phyloP scores from a whole-genome alignment of 2,888 invertebrate genomes.

The Elmis aenea region DNA sequence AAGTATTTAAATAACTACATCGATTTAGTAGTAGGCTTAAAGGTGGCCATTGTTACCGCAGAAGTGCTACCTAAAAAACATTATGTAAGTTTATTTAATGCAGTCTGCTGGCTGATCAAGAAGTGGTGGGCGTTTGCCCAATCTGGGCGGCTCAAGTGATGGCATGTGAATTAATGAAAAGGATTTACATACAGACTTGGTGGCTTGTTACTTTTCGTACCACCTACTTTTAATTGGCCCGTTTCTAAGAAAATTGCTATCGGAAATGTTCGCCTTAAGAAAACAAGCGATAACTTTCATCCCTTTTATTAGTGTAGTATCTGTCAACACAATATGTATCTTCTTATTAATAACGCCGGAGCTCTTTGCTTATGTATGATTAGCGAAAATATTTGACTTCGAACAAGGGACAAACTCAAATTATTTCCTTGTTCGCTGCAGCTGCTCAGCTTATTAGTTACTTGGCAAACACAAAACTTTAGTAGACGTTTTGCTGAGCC shows the following conservation, averaged over 20 bases:
- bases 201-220: conserved; percentile 12
- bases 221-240: conserved; percentile 13
- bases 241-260: conserved; percentile 11
- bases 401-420: conserved; percentile 10
- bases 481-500: too few species aligned
- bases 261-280: too few species aligned
- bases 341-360: conserved; percentile 9
- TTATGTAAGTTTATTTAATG: conserved; percentile 20
- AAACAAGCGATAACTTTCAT: too few species aligned
- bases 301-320: conserved; percentile 1
- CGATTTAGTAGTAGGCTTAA: conserved; percentile 19
- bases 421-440: too few species aligned
- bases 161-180: conserved; percentile 19
- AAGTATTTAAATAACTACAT: conserved; percentile 21
- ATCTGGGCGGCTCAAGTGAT: conserved; percentile 22
- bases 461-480: too few species aligned
- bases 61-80: conserved; percentile 26
- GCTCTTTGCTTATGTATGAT: conserved; percentile 4
- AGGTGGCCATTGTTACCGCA: conserved; percentile 22
- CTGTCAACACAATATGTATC: conserved; percentile 1
- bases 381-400: conserved; percentile 10
- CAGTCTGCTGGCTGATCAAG: conserved; percentile 17
- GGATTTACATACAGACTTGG: conserved; percentile 18
- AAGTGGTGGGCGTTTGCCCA: conserved; percentile 16
- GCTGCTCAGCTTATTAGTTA: too few species aligned